Percentiles rank a stretch among this genome's conserved stretches.
Evolutionary conservation across 23 tunicate species (phyloP).

Genomic region (Botrylloides violaceus): DNA sequence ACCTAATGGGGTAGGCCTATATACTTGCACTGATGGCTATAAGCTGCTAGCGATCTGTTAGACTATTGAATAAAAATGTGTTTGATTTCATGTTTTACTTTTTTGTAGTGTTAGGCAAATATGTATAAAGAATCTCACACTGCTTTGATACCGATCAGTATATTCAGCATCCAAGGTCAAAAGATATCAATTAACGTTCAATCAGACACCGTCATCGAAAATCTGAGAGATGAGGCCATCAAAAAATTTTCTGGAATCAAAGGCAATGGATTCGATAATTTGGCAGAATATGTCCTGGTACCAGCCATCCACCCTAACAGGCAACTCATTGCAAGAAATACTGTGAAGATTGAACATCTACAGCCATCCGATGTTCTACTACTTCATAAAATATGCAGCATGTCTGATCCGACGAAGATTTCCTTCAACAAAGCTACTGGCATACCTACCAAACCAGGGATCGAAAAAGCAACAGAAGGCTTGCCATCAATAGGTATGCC

Average conservation of each 20-base stretch:
- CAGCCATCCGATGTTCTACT: conserved; percentile 39
- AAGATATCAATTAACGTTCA: conserved; percentile 4
- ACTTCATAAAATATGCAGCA: conserved; percentile 33
- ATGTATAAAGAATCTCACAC: conserved; percentile 24
- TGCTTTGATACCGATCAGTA: neutral
- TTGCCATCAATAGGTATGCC: conserved; percentile 20
- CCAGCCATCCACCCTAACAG: conserved; percentile 23
- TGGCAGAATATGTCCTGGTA: conserved; percentile 32
- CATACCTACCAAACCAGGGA: conserved; percentile 41
- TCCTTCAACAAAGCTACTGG: conserved; percentile 39
- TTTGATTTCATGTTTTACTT: neutral
- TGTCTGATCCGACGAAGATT: neutral
- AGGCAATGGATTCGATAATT: conserved; percentile 29
- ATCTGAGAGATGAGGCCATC: conserved; percentile 51
- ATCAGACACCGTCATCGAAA: conserved; percentile 51
- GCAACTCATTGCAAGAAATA: conserved; percentile 38
- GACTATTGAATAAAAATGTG: no score
- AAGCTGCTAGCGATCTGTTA: no score
- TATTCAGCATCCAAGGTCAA: conserved; percentile 26
- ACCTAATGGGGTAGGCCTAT: no score
- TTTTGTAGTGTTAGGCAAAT: neutral
- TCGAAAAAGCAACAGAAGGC: conserved; percentile 67
- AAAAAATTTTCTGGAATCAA: conserved; percentile 39
- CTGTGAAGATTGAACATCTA: conserved; percentile 47
- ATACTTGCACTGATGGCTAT: no score